A percentile compares a stretch with the other conserved stretches of the same genome.
phyloP scores from a whole-genome alignment of 2,888 invertebrate species.

The Phragmatobia fuliginosa region DNA sequence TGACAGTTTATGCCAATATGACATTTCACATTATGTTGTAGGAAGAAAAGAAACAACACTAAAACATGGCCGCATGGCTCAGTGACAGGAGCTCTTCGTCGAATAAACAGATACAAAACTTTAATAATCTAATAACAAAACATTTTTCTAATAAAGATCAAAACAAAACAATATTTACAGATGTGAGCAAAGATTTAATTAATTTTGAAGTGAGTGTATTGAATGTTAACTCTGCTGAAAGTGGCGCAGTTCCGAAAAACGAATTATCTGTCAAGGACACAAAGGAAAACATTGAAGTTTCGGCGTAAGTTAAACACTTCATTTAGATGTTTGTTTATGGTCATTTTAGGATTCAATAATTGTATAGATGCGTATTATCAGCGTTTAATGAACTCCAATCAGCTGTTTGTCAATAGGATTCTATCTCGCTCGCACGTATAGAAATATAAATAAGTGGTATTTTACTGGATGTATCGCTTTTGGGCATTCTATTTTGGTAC shows the following conservation, averaged over 20 bases:
- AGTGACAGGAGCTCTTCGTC: conserved; percentile 63
- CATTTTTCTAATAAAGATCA: conserved; percentile 46
- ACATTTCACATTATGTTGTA: conserved; percentile 31
- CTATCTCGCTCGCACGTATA: conserved; percentile 70
- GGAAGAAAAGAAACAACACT: conserved; percentile 45
- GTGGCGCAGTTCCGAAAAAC: conserved; percentile 58
- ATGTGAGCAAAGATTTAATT: conserved; percentile 45
- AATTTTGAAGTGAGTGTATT: conserved; percentile 49
- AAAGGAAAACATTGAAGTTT: conserved; percentile 52
- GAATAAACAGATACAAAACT: conserved; percentile 49
- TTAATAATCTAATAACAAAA: conserved; percentile 35
- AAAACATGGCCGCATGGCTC: conserved; percentile 81
- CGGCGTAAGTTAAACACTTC: conserved; percentile 58
- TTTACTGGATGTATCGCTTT: conserved; percentile 79
- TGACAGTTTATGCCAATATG: conserved; percentile 19
- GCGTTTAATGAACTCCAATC: conserved; percentile 60
- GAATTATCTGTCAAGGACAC: conserved; percentile 57
- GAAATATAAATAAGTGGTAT: conserved; percentile 65
- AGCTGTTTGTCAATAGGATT: conserved; percentile 83
- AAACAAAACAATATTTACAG: conserved; percentile 44
- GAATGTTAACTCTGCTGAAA: conserved; percentile 47
- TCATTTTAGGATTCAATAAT: conserved; percentile 13
- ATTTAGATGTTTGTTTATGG: conserved; percentile 18
- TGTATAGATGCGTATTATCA: conserved; percentile 32
- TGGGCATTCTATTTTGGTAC: conserved; percentile 86